These are phyloP conservation scores for Anoplius nigerrimus DNA, from an alignment of 2,888 invertebrate genomes.

Conservation along the genomic window DNA sequence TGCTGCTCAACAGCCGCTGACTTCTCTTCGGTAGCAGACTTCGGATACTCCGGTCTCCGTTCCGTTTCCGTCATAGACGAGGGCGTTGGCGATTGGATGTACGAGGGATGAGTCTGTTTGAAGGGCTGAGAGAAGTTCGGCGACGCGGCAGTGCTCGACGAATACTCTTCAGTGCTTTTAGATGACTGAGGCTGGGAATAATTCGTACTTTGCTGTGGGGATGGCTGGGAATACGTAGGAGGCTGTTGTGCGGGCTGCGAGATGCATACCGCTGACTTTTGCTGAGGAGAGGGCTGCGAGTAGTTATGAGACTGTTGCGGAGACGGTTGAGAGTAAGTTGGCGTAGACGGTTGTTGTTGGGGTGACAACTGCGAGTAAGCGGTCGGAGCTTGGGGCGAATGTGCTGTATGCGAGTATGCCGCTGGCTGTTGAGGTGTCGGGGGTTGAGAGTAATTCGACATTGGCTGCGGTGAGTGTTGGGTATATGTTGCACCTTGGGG, in stretches of 20 bases:
- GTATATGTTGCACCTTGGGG: conserved; percentile 60
- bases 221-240: conserved; percentile 64
- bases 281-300: conserved; percentile 58
- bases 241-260: conserved; percentile 69
- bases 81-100: conserved; percentile 48
- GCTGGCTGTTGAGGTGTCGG: conserved; percentile 69
- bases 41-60: conserved; percentile 60
- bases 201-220: conserved; percentile 72
- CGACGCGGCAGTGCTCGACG: conserved; percentile 34
- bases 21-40: conserved; percentile 54
- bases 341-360: conserved; percentile 69
- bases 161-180: conserved; percentile 52
- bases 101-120: conserved; percentile 58
- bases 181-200: conserved; percentile 55
- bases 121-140: conserved; percentile 57
- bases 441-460: conserved; percentile 67
- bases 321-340: conserved; percentile 59
- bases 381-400: conserved; percentile 69
- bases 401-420: conserved; percentile 61
- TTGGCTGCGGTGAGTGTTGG: conserved; percentile 60
- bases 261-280: conserved; percentile 75
- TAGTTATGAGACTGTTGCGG: conserved; percentile 73
- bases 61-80: conserved; percentile 54
- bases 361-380: conserved; percentile 74
- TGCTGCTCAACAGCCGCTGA: conserved; percentile 53